phyloP scores from a whole-genome alignment of 2,888 invertebrate species.

The Lasioglossum calceatum region DNA sequence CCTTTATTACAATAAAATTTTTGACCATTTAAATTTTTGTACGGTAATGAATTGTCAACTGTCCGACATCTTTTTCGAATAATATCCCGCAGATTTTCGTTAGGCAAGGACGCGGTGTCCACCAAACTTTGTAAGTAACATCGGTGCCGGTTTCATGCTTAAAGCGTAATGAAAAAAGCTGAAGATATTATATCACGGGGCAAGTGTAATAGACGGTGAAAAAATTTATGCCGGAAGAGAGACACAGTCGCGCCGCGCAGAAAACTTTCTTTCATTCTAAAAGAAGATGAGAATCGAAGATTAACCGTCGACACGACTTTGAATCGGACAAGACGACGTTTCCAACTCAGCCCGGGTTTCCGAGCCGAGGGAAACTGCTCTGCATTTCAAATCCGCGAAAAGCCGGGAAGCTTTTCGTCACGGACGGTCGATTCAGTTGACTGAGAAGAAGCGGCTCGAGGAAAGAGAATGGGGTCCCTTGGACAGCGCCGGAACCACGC shows the following conservation, averaged over 20 bases:
- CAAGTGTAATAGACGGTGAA: conserved; percentile 45
- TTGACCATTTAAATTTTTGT: too few relatives aligned
- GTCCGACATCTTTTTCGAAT: not conserved
- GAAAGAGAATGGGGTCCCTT: conserved; percentile 33
- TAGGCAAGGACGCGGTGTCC: not conserved
- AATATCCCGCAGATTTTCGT: not conserved
- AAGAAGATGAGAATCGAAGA: conserved; percentile 60
- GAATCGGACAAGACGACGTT: conserved; percentile 68
- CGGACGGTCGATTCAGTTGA: conserved; percentile 68
- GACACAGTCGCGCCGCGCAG: conserved; percentile 32
- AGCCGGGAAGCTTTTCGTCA: conserved; percentile 67
- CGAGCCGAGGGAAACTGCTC: conserved; percentile 62
- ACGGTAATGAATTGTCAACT: not conserved
- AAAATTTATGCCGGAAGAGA: conserved; percentile 16
- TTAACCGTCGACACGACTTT: conserved; percentile 61
- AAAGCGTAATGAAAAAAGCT: conserved; percentile 26
- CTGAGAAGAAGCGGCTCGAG: conserved; percentile 39
- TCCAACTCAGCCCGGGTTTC: conserved; percentile 61
- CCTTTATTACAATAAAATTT: too few relatives aligned
- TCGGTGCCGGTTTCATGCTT: not conserved
- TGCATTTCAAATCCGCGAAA: conserved; percentile 71
- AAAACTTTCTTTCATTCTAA: conserved; percentile 60
- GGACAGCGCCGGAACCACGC: conserved; percentile 33
- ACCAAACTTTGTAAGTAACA: not conserved
- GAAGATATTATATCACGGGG: conserved; percentile 23